Percentiles rank a stretch among this genome's conserved stretches.
Conservation (phyloP, 1,140 invertebrate species). For the honey bee (Apis mellifera) region Amel_HAv3.1 CM009936.2:13486501-13487000, state of each 20-base stretch:
- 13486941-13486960: constrained; percentile 68
- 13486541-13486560: too few relatives aligned
- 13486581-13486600: too few relatives aligned
- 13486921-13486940: constrained; percentile 57
- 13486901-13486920: constrained; percentile 61
- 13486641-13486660: too few relatives aligned
- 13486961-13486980: constrained; percentile 54
- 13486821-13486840: neutral
- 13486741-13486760: neutral
- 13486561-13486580: too few relatives aligned
- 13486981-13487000: constrained; percentile 57
- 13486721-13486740: too few relatives aligned
- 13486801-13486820: neutral
- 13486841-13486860: neutral
- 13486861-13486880: neutral
- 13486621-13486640: too few relatives aligned
- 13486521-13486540: too few relatives aligned
- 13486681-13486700: too few relatives aligned
- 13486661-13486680: too few relatives aligned
- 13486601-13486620: too few relatives aligned
- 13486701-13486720: too few relatives aligned
- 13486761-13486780: neutral
- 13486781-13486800: neutral
- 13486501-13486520: too few relatives aligned
- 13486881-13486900: constrained; percentile 37